Evolutionary conservation across 2,797 vertebrate species (phyloP), one percentile per base, ranked within the genome.

Genomic region (Phylloscopus collybita): DNA sequence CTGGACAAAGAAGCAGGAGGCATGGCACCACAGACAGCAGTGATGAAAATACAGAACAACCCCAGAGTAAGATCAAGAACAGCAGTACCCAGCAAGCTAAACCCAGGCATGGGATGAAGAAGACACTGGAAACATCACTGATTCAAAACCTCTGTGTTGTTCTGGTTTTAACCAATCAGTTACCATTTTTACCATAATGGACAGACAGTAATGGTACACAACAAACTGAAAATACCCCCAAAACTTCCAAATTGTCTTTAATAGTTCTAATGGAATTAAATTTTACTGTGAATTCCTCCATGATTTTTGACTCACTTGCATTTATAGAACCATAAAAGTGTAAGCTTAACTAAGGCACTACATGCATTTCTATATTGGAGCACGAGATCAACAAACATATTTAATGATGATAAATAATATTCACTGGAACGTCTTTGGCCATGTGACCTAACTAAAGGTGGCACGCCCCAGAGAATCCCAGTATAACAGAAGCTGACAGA

Each of bases 31-130:
- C 30, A 79, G 16, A 71, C 20, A 69, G 34, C 16, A 87, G 54
- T 18, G 72, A 66, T 45, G 36, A 26, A 83, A 91, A 87, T 59
- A 51, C 69, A 51, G 85, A 94, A 49, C 38, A 95, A 86, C 25
- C 15, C 23, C 42, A 69, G 36, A 61, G 44, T 40, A 66, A 86
- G 32, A 21, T 17, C 18, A 62, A 80, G 22, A 66, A 62, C 5
- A 80, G 18, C 40, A 44, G 42, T 9, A 61, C 30, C 16, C 50
- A 64, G 32, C 23, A 80, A 88, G 34, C 29, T 56, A 71, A 89
- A 72, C 27, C 51, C 32, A 79, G 19, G 51, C 44, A 62, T 34
- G 25, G 42, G 40, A 32, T n/a, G 54, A 96, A 45, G 36, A 94
- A 70, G 65, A 86, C 86, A 32, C 19, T 44, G 32, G 25, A 47